Evolutionary conservation across 2,797 vertebrate species (phyloP).

Genomic region (Microhierax caerulescens): DNA sequence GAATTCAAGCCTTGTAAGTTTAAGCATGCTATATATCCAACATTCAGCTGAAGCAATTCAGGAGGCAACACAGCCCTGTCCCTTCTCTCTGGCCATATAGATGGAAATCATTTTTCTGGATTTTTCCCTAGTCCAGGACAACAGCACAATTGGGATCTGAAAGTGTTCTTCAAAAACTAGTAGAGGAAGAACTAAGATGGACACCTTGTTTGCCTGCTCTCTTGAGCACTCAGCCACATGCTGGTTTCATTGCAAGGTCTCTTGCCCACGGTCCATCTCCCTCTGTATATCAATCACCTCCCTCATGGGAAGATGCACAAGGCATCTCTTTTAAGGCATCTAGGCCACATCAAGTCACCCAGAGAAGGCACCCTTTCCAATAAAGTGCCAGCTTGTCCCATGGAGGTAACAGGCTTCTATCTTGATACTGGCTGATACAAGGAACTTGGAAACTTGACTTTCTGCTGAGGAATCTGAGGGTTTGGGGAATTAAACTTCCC

Average conservation of each 20-base stretch:
- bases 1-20: neutral
- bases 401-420: neutral
- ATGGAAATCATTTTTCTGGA: neutral
- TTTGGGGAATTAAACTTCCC: neutral
- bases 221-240: neutral
- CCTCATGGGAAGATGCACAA: neutral
- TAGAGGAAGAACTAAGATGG: neutral
- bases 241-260: neutral
- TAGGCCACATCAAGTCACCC: neutral
- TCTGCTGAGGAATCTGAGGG: neutral
- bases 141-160: neutral
- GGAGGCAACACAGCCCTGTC: neutral
- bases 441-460: neutral
- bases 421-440: neutral
- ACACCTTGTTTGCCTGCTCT: neutral
- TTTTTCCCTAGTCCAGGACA: neutral
- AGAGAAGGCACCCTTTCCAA: neutral
- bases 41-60: neutral
- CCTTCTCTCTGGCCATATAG: neutral
- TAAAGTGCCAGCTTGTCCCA: neutral
- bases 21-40: neutral
- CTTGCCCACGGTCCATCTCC: neutral
- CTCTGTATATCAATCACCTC: neutral
- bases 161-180: neutral
- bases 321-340: neutral